A percentile compares a stretch with the other conserved stretches of the same genome.
phyloP scores from a whole-genome alignment of 2,888 invertebrate species.

The Apantesis nais region DNA sequence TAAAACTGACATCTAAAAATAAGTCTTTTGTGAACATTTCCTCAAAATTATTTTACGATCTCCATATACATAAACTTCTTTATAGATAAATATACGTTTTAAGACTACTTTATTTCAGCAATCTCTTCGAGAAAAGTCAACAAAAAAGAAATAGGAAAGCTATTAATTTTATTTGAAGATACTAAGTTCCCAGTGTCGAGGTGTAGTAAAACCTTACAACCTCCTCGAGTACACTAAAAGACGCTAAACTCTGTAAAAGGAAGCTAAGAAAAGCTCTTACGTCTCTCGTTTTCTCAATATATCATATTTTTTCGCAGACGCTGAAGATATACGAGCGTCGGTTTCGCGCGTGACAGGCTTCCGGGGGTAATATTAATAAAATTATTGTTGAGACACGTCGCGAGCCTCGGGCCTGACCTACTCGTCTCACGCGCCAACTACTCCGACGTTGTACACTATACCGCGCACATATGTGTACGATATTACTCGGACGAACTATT shows the following conservation, averaged over 20 bases:
- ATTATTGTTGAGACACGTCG: slow-evolving; percentile 83
- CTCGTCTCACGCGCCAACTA: slow-evolving; percentile 50
- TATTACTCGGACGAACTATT: slow-evolving; percentile 25
- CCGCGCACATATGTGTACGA: slow-evolving; percentile 30
- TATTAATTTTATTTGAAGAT: slow-evolving; percentile 50
- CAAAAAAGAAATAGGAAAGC: slow-evolving; percentile 31
- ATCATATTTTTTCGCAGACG: slow-evolving; percentile 81
- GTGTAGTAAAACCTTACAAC: slow-evolving; percentile 50
- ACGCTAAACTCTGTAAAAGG: slow-evolving; percentile 71
- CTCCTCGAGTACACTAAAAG: slow-evolving; percentile 71
- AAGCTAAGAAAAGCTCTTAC: slow-evolving; percentile 77
- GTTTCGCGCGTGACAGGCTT: slow-evolving; percentile 83
- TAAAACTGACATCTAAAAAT: slow-evolving; percentile 28
- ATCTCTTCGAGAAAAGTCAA: slow-evolving; percentile 22
- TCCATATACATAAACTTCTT: slow-evolving; percentile 17
- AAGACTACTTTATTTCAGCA: slow-evolving; percentile 16
- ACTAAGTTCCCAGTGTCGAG: slow-evolving; percentile 49
- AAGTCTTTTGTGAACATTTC: slow-evolving; percentile 8
- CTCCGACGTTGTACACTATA: slow-evolving; percentile 38
- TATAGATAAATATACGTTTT: slow-evolving; percentile 9
- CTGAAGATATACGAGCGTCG: slow-evolving; percentile 79
- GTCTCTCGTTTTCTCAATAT: slow-evolving; percentile 82
- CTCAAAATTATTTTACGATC: neutral
- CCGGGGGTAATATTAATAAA: slow-evolving; percentile 84
- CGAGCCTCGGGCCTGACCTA: slow-evolving; percentile 65